Evolutionary conservation across 2,888 invertebrate species (phyloP).

Genomic region (Frankliniella fusca): DNA sequence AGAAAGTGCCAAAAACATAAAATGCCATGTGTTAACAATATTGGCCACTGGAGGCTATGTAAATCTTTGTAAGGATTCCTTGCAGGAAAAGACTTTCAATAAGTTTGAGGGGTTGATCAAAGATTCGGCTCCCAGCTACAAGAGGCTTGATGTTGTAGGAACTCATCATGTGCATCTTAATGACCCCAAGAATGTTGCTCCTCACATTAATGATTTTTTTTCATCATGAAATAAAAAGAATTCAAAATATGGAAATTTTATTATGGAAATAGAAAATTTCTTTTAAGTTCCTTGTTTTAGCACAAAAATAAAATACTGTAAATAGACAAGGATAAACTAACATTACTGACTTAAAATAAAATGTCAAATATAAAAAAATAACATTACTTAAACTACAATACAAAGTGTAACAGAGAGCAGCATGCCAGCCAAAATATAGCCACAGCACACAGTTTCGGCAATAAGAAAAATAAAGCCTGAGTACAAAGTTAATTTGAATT

Average conservation of each 20-base stretch:
- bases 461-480: background rate
- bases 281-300: too few relatives aligned
- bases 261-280: too few relatives aligned
- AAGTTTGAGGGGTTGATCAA: background rate
- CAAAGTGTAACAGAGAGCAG: too few relatives aligned
- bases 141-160: conserved; percentile 50
- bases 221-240: background rate
- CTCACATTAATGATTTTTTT: conserved; percentile 52
- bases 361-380: too few relatives aligned
- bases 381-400: too few relatives aligned
- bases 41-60: conserved; percentile 34
- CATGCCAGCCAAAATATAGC: too few relatives aligned
- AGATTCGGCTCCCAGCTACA: conserved; percentile 37
- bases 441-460: background rate
- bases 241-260: background rate
- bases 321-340: too few relatives aligned
- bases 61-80: background rate
- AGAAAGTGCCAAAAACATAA: conserved; percentile 34
- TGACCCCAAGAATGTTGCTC: conserved; percentile 54
- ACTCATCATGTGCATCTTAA: conserved; percentile 61
- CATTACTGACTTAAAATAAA: too few relatives aligned
- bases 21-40: conserved; percentile 38
- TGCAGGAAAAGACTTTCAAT: background rate
- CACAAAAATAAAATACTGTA: too few relatives aligned
- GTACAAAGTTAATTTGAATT: background rate